phyloP scores from a whole-genome alignment of 2,113 vertebrate species.

The Cochlearius cochlearius region DNA sequence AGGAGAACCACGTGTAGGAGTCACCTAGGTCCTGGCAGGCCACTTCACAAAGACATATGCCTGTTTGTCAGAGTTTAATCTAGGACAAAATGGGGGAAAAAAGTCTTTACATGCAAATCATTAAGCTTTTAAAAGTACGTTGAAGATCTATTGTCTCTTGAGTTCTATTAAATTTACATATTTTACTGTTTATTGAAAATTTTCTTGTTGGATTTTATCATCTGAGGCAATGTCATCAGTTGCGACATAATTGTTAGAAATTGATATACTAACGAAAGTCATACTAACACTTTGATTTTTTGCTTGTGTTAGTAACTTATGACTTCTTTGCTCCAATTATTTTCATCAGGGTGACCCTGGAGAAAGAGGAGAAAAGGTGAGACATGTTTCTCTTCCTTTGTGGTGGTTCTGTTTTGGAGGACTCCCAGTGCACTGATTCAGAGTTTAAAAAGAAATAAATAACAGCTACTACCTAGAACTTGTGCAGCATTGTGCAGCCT shows the following conservation, averaged over 20 bases:
- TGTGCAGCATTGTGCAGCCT: neutral
- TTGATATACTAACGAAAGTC: neutral
- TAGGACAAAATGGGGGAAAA: neutral
- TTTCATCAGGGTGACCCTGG: constrained; percentile 91
- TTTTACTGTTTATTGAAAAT: neutral
- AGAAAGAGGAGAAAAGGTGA: constrained; percentile 94
- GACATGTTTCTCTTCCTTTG: neutral
- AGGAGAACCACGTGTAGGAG: neutral
- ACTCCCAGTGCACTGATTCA: neutral
- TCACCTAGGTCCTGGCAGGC: neutral
- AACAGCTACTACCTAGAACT: neutral
- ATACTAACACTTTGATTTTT: neutral
- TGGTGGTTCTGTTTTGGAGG: neutral
- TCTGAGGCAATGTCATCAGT: neutral
- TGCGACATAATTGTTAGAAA: neutral
- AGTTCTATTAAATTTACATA: neutral
- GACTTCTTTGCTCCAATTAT: neutral
- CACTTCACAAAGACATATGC: neutral
- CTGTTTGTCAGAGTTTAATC: neutral
- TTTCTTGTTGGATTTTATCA: neutral
- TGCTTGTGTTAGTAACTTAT: neutral
- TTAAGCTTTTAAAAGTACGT: neutral
- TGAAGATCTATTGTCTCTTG: neutral
- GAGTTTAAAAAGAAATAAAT: neutral
- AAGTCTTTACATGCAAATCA: neutral